These are phyloP conservation scores for Ctenosaura bakeri DNA, from an alignment of 2,797 vertebrate species.

Conservation along the genomic window DNA sequence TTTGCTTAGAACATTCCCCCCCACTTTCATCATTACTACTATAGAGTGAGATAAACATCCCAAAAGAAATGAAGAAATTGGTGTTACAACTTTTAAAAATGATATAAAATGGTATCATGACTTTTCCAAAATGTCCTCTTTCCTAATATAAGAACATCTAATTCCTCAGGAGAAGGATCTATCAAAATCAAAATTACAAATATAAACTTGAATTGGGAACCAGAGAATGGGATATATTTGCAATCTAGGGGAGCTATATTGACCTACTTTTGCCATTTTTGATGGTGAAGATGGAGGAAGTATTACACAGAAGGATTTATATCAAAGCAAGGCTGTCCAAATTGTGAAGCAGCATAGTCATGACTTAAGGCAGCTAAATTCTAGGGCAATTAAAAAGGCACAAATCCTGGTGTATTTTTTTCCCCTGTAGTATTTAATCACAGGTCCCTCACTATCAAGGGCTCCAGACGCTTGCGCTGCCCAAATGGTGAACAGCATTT, in stretches of 20 bases:
- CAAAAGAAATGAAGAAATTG: background rate
- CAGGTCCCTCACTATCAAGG: too few relatives aligned
- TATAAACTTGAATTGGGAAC: background rate
- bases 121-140: background rate
- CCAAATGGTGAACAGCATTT: background rate
- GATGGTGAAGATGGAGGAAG: too few relatives aligned
- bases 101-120: background rate
- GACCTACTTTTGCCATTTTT: background rate
- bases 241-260: background rate
- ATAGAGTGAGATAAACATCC: too few relatives aligned
- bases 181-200: background rate
- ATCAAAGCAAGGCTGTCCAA: background rate
- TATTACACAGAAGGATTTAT: background rate
- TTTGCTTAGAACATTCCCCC: background rate
- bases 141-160: background rate
- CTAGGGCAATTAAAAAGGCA: too few relatives aligned
- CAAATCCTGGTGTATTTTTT: too few relatives aligned
- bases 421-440: too few relatives aligned
- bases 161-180: too few relatives aligned
- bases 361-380: background rate
- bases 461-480: background rate
- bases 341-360: background rate
- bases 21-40: background rate
- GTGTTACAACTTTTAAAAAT: background rate
- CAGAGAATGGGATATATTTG: background rate